Conservation (phyloP, 2,797 vertebrate species). For the Anguilla anguilla region DNA sequence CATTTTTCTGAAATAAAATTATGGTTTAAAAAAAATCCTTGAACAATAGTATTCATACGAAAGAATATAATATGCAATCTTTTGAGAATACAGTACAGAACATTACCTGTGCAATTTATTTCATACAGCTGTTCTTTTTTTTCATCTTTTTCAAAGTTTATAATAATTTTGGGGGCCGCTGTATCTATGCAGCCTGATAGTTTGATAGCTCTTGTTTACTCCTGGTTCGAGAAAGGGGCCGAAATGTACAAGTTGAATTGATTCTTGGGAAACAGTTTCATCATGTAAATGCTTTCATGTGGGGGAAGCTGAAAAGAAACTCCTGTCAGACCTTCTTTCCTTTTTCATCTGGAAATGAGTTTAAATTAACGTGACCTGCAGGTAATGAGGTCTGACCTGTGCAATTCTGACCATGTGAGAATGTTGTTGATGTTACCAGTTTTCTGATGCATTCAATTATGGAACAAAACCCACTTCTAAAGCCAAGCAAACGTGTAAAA, state of each 20-base stretch:
- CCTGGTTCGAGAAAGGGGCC: neutral
- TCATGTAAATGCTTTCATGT: neutral
- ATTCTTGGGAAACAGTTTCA: neutral
- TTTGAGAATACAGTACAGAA: neutral
- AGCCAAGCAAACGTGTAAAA: neutral
- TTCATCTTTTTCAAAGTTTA: neutral
- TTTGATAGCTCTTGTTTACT: neutral
- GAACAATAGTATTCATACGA: no score
- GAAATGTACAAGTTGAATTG: neutral
- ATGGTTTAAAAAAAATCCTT: no score
- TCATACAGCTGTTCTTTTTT: neutral
- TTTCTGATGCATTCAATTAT: neutral
- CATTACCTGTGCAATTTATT: neutral
- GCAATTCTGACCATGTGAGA: neutral
- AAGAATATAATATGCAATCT: no score
- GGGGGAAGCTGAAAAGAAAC: neutral
- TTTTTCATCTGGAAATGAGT: neutral
- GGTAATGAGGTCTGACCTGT: neutral
- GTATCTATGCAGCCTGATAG: neutral
- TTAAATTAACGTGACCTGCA: neutral
- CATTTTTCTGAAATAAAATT: no score
- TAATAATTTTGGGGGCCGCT: neutral
- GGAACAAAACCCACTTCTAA: neutral
- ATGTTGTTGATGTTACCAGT: neutral
- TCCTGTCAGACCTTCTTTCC: neutral